Base-by-base conservation (phyloP, 92 coral and sea anemone species). In the Porites cylindrica region DNA sequence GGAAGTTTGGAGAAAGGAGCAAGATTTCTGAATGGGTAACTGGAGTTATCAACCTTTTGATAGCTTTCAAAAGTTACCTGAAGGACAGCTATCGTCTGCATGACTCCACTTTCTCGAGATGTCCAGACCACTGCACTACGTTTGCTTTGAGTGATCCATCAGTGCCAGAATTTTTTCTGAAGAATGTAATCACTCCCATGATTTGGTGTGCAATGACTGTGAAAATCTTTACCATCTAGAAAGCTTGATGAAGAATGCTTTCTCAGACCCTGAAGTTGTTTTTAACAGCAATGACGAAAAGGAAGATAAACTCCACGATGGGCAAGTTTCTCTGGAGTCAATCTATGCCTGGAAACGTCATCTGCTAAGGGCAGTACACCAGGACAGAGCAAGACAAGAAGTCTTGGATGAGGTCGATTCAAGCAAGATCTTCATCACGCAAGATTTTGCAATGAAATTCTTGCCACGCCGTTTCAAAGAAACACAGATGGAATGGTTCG, bases 291-390 rank as follows among this genome's bases (percentile, higher is more conserved):
- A 51, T 26, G 86, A 89, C 38, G 81, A 83, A 19, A 85, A 77
- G 43, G 93, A 90, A 18, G 92, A 85, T 85, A 8, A 77, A 75
- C 66, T 61, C 8, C 66, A 89, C 72, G 85, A 84, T 80, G 65
- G 69, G 12, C 8, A 76, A 72, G 59, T 77, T 4, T 75, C 89
- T 11, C 66, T 78, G 51, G 80, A 89, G 72, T 75, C 85, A 54
- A 89, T 89, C 62, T 61, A 13, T 50, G 89, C 83, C 23, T 89
- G 92, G 89, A 89, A 89, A 70, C 47, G 89, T 84, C 92, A 89
- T 77, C 51, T 89, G 11, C 18, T 89, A 29, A 82, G 92, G 52
- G 85, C 92, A 56, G 80, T 82, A 23, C 66, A 89, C 65, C 89
- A 89, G 72, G 80, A 77, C 75, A 51, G 64, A 73, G 85, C 88